Percentiles rank a stretch among this genome's conserved stretches.
phyloP scores from a whole-genome alignment of 2,797 vertebrate genomes.

The Oryzias sinensis region DNA sequence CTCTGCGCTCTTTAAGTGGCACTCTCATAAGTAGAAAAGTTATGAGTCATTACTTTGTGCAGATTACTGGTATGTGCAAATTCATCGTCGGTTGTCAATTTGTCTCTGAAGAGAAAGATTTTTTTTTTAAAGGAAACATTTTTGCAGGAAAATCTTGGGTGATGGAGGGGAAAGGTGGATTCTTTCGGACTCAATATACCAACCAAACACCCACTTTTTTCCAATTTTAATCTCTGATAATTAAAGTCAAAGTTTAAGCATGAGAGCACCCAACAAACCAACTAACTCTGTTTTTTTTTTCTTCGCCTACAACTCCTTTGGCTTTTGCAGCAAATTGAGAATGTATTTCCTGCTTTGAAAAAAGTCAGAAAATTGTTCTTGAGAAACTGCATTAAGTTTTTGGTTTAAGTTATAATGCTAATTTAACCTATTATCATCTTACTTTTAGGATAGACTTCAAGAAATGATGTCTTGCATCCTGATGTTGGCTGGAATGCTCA shows the following conservation, averaged over 20 bases:
- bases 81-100: slow-evolving; percentile 32
- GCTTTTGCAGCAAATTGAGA: slow-evolving; percentile 63
- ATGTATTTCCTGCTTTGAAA: slow-evolving; percentile 68
- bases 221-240: slow-evolving; percentile 11
- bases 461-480: no score
- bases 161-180: no score
- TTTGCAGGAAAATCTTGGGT: no score
- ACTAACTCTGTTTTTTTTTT: slow-evolving; percentile 36
- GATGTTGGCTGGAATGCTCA: slow-evolving; percentile 26
- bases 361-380: slow-evolving; percentile 34
- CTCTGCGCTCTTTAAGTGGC: slow-evolving; percentile 58
- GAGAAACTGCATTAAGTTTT: background rate
- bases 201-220: no score
- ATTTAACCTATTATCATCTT: background rate
- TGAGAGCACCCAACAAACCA: slow-evolving; percentile 55
- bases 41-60: slow-evolving; percentile 37
- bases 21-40: slow-evolving; percentile 42
- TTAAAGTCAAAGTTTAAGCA: slow-evolving; percentile 42
- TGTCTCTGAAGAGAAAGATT: slow-evolving; percentile 20
- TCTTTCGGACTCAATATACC: no score
- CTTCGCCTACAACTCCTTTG: slow-evolving; percentile 61
- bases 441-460: no score
- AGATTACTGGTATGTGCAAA: slow-evolving; percentile 33
- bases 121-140: no score
- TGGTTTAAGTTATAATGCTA: slow-evolving; percentile 1